Evolutionary conservation across 37 sponge, comb jelly and placozoan species (phyloP), one percentile per base, ranked within the genome.

Genomic region (Bolinopsis microptera): DNA sequence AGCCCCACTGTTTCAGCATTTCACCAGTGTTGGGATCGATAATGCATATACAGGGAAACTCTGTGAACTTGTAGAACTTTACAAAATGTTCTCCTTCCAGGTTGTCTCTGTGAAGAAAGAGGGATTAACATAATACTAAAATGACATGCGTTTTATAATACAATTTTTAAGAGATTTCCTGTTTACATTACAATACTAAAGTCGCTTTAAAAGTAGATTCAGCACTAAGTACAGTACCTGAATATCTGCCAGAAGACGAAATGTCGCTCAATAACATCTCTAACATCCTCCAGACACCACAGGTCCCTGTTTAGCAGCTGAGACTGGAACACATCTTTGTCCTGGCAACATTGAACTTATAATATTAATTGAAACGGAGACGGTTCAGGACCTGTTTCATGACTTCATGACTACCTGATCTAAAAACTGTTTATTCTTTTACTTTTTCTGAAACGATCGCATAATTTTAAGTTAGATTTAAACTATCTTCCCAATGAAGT

Each of bases 221-320:
- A n/a, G n/a, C n/a, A n/a, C n/a, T n/a, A n/a, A n/a, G n/a, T n/a
- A n/a, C n/a, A n/a, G n/a, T 48, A 77, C 80, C 80, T 77, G 80
- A 77, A 77, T 40, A 90, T 61, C 92, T 90, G 92, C 92, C 92
- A 90, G 68, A 90, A 90, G 25, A 90, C 61, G 22, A 90, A 90
- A 67, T 61, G 18, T 67, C 69, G 21, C 2, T 90, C 92, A 9
- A 90, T 21, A 38, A 90, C 69, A n/a, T 61, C 67, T 61, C 92
- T 24, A 31, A 90, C 92, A 28, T 90, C 92, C 92, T 90, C 69
- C 28, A 67, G 9, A 26, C 92, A 61, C 92, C 92, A 90, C 67
- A 90, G 67, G 27, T 90, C 92, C 27, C 92, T 21, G 27, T 90
- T 90, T 35, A 90, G 92, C 36, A 67, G 67, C 92, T 90, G 92